Evolutionary conservation across 1,140 invertebrate species (phyloP).

Genomic region (Semibalanus balanoides): DNA sequence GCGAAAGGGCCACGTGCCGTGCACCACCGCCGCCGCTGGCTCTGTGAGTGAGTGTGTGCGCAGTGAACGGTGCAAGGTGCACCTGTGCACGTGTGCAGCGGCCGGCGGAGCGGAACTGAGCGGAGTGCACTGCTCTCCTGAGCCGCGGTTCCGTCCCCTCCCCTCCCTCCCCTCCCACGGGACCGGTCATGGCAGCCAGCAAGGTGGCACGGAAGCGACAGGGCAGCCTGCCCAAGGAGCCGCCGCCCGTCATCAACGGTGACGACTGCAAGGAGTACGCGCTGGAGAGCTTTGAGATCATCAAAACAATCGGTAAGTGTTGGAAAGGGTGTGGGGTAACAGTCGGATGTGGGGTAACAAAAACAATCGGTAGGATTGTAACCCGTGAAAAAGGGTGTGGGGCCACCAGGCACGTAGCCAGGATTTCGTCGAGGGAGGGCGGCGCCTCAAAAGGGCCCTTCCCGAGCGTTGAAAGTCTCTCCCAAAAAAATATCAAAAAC

Average conservation of each 20-base stretch:
- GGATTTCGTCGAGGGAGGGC: too few relatives aligned
- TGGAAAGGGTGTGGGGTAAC: too few relatives aligned
- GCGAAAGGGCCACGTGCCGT: too few relatives aligned
- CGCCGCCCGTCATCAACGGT: slow-evolving; percentile 28
- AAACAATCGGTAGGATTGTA: too few relatives aligned
- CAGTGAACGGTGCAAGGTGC: not conserved
- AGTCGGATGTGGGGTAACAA: too few relatives aligned
- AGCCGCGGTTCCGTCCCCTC: not conserved
- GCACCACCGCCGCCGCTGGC: too few relatives aligned
- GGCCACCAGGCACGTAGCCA: too few relatives aligned
- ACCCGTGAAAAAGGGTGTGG: too few relatives aligned
- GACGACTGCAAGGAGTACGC: slow-evolving; percentile 49
- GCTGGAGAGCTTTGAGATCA: slow-evolving; percentile 58
- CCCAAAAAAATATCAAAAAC: too few relatives aligned
- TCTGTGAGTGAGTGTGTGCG: too few relatives aligned
- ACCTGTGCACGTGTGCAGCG: not conserved
- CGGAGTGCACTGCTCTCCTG: not conserved
- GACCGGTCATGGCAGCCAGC: slow-evolving; percentile 25
- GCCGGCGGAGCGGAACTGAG: not conserved
- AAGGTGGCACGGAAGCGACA: slow-evolving; percentile 27
- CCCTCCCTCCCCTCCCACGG: not conserved
- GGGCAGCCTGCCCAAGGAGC: slow-evolving; percentile 27
- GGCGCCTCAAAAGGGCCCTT: too few relatives aligned
- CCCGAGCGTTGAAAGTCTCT: too few relatives aligned
- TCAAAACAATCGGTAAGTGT: slow-evolving; percentile 62